These are phyloP conservation scores for Acleris sparsana DNA, from an alignment of 2,888 invertebrate genomes.

Conservation along the genomic window DNA sequence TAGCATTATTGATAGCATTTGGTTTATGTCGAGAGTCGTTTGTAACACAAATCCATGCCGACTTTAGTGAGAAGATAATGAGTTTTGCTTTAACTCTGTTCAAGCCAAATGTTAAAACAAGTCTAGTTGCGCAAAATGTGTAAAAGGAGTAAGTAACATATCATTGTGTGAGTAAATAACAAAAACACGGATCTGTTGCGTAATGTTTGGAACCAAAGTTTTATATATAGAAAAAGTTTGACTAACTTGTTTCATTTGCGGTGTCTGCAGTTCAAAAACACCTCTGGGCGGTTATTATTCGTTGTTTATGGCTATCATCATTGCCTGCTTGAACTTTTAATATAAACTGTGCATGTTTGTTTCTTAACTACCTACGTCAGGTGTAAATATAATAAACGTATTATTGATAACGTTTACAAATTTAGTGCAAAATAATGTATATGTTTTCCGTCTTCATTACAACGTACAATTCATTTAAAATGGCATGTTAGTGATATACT, in stretches of 20 bases:
- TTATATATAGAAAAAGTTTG: conserved; percentile 8
- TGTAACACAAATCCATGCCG: conserved; percentile 2
- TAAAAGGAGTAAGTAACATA: neutral
- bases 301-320: conserved; percentile 5
- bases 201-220: conserved; percentile 9
- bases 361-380: too few relatives aligned
- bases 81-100: conserved; percentile 14
- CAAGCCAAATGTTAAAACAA: neutral
- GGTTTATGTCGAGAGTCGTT: conserved; percentile 5
- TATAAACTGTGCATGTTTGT: neutral
- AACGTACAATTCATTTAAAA: too few relatives aligned
- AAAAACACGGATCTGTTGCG: conserved; percentile 12
- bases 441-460: too few relatives aligned
- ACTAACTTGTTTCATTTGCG: conserved; percentile 6
- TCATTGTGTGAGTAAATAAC: conserved; percentile 7
- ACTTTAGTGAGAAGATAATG: conserved; percentile 9
- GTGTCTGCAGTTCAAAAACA: conserved; percentile 12
- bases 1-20: conserved; percentile 3
- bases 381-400: too few relatives aligned
- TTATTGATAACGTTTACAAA: too few relatives aligned
- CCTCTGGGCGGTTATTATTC: conserved; percentile 2
- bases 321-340: neutral
- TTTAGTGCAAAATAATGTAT: too few relatives aligned
- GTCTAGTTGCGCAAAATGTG: neutral
- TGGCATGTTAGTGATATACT: too few relatives aligned